Evolutionary conservation across 1,140 invertebrate genomes (phyloP).

Genomic region (Agrypnia vestita): DNA sequence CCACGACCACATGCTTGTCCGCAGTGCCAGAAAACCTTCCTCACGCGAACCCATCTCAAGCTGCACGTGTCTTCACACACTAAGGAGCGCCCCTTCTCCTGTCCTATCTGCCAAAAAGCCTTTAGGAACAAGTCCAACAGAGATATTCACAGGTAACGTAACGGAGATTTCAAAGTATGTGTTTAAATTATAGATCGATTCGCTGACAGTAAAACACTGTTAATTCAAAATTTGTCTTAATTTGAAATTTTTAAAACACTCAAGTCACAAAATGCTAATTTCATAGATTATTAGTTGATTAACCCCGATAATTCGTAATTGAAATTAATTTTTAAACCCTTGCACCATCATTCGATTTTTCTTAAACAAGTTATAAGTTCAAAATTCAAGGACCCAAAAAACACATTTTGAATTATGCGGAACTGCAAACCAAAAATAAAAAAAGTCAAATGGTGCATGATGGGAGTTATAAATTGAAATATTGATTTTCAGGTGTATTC

Average conservation of each 20-base stretch:
- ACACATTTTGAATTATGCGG: neutral
- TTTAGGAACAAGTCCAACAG: constrained; percentile 71
- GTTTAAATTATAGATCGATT: constrained; percentile 32
- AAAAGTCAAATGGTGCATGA: neutral
- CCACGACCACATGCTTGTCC: constrained; percentile 71
- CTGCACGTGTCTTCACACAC: constrained; percentile 74
- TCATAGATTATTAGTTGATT: neutral
- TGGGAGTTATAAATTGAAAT: no score
- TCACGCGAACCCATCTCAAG: constrained; percentile 65
- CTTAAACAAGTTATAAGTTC: no score
- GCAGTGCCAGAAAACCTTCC: constrained; percentile 70
- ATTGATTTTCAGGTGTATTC: no score
- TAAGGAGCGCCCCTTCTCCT: constrained; percentile 75
- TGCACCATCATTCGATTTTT: no score
- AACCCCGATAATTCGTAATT: neutral
- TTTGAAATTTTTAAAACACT: neutral
- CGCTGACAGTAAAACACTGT: neutral
- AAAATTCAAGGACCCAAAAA: no score
- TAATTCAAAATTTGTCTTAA: no score
- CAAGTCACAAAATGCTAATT: neutral
- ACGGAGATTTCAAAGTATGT: constrained; percentile 56
- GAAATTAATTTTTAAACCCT: no score
- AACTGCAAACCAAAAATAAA: neutral
- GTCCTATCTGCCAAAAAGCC: constrained; percentile 66
- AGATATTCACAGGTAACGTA: constrained; percentile 58